These are phyloP conservation scores for Parnassius smintheus DNA, from an alignment of 2,888 invertebrate genomes.

Conservation along the genomic window DNA sequence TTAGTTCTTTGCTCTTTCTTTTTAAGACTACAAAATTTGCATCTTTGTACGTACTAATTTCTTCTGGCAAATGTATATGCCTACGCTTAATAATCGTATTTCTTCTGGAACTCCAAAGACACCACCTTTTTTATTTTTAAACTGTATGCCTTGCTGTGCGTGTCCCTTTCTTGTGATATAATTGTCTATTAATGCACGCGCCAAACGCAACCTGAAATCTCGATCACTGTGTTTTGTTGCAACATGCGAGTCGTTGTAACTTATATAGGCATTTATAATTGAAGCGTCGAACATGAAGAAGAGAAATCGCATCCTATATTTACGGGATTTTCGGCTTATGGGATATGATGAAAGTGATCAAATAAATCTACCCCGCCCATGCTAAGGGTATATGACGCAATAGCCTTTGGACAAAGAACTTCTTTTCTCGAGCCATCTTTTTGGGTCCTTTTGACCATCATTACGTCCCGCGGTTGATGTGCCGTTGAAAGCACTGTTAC, in stretches of 20 bases:
- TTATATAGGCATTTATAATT: constrained; percentile 36
- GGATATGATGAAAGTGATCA: constrained; percentile 35
- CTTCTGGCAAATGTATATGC: no score
- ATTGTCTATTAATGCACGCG: no score
- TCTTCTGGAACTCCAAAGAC: no score
- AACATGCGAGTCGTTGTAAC: constrained; percentile 31
- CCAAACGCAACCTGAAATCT: no score
- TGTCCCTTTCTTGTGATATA: no score
- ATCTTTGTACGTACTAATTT: no score
- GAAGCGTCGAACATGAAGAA: constrained; percentile 39
- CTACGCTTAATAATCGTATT: no score
- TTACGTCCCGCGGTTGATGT: constrained; percentile 35
- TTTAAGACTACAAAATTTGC: no score
- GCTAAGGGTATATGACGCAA: constrained; percentile 40
- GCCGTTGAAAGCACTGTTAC: constrained; percentile 38
- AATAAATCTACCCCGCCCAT: constrained; percentile 48
- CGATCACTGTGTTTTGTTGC: constrained; percentile 18
- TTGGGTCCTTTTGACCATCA: constrained; percentile 40
- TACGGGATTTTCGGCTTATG: constrained; percentile 38
- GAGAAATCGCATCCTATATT: constrained; percentile 43
- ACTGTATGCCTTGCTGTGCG: no score
- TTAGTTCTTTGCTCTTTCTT: no score
- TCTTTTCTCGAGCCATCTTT: constrained; percentile 41
- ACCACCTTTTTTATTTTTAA: no score
- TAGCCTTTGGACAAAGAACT: constrained; percentile 40